Conservation (phyloP, 2,797 vertebrate species). For the Acrossocheilus wenchowensis region DNA sequence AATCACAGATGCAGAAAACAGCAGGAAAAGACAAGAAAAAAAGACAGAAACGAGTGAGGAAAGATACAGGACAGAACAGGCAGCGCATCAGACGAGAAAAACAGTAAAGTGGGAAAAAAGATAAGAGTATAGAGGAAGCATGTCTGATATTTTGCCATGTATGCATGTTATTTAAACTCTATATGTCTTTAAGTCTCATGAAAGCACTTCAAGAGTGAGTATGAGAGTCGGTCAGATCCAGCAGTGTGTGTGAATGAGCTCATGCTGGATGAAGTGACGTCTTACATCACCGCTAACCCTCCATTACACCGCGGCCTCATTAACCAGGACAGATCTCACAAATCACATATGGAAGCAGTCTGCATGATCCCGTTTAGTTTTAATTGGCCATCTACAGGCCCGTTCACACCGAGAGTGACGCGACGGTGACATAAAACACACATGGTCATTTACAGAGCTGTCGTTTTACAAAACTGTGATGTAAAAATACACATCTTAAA, state of each 20-base stretch:
- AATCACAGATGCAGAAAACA: conserved; percentile 51
- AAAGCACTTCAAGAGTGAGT: background rate
- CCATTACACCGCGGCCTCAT: conserved; percentile 36
- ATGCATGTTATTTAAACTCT: background rate
- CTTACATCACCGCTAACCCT: conserved; percentile 41
- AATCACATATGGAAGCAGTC: conserved; percentile 45
- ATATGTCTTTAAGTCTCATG: background rate
- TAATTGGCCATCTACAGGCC: background rate
- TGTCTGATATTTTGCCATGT: background rate
- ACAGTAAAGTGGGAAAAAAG: conserved; percentile 7
- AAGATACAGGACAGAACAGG: conserved; percentile 29
- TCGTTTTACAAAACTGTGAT: background rate
- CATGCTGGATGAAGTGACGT: too few species aligned
- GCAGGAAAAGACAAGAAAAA: background rate
- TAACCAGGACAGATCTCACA: conserved; percentile 28
- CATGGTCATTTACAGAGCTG: background rate
- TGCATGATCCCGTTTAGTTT: background rate
- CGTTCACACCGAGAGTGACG: background rate
- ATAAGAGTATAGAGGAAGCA: background rate
- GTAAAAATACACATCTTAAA: background rate
- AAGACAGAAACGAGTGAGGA: background rate
- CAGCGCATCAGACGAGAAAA: conserved; percentile 3
- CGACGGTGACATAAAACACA: background rate
- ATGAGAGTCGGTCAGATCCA: background rate
- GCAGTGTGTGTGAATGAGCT: conserved; percentile 4